Percentiles rank a stretch among this genome's conserved stretches.
These are phyloP conservation scores for Prietella phreatophila DNA, from an alignment of 2,113 vertebrate genomes.

Conservation along the genomic window DNA sequence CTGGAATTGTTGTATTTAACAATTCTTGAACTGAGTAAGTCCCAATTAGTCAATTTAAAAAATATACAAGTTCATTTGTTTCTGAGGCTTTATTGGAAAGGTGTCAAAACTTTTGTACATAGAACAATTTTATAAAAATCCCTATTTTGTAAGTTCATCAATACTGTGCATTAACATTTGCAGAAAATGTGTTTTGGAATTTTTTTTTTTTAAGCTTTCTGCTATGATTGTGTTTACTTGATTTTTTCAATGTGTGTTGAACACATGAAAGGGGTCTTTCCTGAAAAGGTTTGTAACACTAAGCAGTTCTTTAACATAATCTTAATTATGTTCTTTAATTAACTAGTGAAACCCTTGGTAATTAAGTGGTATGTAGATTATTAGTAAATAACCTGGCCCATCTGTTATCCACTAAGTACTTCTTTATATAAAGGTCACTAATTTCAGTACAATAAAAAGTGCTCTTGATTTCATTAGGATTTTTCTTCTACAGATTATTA, in stretches of 20 bases:
- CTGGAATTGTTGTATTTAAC: background rate
- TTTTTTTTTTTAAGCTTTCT: no score
- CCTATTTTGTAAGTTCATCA: background rate
- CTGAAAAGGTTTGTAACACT: background rate
- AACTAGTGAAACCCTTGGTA: background rate
- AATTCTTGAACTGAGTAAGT: background rate
- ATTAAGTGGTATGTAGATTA: background rate
- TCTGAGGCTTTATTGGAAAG: no score
- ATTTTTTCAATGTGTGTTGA: background rate
- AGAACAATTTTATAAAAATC: background rate
- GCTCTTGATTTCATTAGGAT: background rate
- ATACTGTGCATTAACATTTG: background rate
- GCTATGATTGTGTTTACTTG: background rate
- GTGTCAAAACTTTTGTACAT: background rate
- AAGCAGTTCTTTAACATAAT: background rate
- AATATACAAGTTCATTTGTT: background rate
- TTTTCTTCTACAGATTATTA: no score
- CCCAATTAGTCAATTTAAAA: background rate
- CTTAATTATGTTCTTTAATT: background rate
- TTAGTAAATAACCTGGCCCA: background rate
- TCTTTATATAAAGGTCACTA: background rate
- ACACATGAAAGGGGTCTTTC: background rate
- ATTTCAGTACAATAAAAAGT: background rate
- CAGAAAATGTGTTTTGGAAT: no score
- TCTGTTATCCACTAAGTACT: background rate